Conservation (phyloP, 1,140 invertebrate species). For the Euwallacea similis region DNA sequence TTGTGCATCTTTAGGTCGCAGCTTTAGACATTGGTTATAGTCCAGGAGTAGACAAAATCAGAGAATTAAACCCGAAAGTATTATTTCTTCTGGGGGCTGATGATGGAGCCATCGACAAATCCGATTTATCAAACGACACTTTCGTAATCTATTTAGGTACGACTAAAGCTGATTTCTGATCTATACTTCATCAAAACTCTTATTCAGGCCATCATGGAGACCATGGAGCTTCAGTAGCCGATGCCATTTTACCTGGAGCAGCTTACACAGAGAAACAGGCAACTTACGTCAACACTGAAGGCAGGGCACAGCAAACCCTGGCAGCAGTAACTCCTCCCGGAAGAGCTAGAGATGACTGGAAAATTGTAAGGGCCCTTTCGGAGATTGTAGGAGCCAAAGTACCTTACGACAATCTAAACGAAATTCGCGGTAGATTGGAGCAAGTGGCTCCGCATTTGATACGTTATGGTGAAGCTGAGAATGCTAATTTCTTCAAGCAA, state of each 20-base stretch:
- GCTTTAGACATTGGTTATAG: slow-evolving; percentile 95
- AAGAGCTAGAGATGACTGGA: slow-evolving; percentile 96
- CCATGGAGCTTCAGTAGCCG: slow-evolving; percentile 87
- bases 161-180: neutral
- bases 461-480: slow-evolving; percentile 80
- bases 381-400: slow-evolving; percentile 81
- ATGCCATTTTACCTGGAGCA: slow-evolving; percentile 93
- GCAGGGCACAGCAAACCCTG: slow-evolving; percentile 91
- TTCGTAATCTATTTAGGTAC: slow-evolving; percentile 92
- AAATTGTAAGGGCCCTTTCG: slow-evolving; percentile 80
- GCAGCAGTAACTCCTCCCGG: slow-evolving; percentile 92
- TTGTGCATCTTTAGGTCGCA: slow-evolving; percentile 61
- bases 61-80: slow-evolving; percentile 74
- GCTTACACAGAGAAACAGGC: slow-evolving; percentile 98
- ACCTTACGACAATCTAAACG: slow-evolving; percentile 87
- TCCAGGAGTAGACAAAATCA: slow-evolving; percentile 72
- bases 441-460: slow-evolving; percentile 89
- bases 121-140: slow-evolving; percentile 79
- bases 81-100: slow-evolving; percentile 94
- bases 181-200: neutral
- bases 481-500: slow-evolving; percentile 81
- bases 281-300: slow-evolving; percentile 97
- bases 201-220: slow-evolving; percentile 92
- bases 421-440: slow-evolving; percentile 79
- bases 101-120: slow-evolving; percentile 74